These are phyloP conservation scores for Bradypodion ventrale DNA, from an alignment of 2,797 vertebrate genomes.

Conservation along the genomic window DNA sequence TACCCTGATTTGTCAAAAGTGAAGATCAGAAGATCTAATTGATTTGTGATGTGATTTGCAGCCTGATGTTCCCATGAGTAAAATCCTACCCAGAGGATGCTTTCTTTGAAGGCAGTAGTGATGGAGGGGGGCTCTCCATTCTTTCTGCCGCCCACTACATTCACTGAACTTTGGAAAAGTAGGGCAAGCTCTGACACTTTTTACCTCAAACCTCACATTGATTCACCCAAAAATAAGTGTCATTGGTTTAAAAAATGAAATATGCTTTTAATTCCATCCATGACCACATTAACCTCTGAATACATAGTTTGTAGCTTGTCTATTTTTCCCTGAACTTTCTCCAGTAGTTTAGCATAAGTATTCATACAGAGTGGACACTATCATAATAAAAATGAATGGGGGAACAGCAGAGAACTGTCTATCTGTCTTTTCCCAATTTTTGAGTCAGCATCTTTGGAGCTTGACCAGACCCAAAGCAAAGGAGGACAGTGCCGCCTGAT, in stretches of 20 bases:
- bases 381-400: not conserved
- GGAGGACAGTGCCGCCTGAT: rapidly evolving
- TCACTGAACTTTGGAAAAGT: not conserved
- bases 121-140: not conserved
- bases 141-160: not conserved
- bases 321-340: no score
- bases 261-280: not conserved
- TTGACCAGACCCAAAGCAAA: not conserved
- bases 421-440: not conserved
- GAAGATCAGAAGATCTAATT: no score
- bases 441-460: not conserved
- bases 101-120: not conserved
- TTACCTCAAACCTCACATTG: not conserved
- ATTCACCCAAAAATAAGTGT: not conserved
- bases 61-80: not conserved
- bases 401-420: not conserved
- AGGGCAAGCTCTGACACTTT: not conserved
- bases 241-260: not conserved
- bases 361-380: not conserved
- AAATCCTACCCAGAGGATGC: not conserved
- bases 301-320: no score
- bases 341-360: not conserved
- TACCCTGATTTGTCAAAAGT: not conserved
- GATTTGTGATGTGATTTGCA: no score
- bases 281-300: no score